A percentile compares a stretch with the other conserved stretches of the same genome.
phyloP scores from a whole-genome alignment of 2,888 invertebrate species.

The Fragum sueziense region DNA sequence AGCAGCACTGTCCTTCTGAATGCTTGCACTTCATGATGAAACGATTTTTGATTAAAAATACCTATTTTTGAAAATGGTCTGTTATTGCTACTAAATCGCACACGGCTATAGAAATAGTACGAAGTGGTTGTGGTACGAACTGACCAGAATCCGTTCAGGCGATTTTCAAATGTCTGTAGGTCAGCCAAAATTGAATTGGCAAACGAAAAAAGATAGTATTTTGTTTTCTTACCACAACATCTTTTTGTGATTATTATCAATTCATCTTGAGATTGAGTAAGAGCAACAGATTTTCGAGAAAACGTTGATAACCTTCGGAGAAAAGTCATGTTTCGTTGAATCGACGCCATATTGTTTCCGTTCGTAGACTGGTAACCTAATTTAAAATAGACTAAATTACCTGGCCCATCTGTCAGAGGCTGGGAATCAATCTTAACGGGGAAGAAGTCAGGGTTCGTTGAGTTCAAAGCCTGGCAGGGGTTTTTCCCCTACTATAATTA shows the following conservation, averaged over 20 bases:
- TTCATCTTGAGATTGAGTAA: neutral
- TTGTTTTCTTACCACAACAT: neutral
- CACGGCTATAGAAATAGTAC: neutral
- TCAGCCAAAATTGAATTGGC: neutral
- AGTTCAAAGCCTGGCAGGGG: neutral
- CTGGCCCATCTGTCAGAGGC: neutral
- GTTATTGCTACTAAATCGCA: too few species aligned
- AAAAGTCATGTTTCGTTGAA: neutral
- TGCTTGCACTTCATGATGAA: too few species aligned
- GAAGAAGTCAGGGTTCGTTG: neutral
- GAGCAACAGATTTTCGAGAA: neutral
- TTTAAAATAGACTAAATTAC: neutral
- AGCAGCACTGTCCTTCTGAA: too few species aligned
- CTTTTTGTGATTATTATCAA: neutral
- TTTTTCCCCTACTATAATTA: neutral
- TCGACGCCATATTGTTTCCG: slow-evolving; percentile 19
- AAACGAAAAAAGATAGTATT: neutral
- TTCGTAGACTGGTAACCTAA: neutral
- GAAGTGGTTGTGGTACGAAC: neutral
- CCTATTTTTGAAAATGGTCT: too few species aligned
- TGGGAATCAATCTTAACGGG: neutral
- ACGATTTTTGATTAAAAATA: too few species aligned
- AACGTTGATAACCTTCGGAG: slow-evolving; percentile 10
- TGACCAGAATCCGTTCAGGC: neutral
- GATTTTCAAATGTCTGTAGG: neutral